Evolutionary conservation across 1,140 invertebrate genomes (phyloP).

Genomic region (Hylaeus anthracinus): DNA sequence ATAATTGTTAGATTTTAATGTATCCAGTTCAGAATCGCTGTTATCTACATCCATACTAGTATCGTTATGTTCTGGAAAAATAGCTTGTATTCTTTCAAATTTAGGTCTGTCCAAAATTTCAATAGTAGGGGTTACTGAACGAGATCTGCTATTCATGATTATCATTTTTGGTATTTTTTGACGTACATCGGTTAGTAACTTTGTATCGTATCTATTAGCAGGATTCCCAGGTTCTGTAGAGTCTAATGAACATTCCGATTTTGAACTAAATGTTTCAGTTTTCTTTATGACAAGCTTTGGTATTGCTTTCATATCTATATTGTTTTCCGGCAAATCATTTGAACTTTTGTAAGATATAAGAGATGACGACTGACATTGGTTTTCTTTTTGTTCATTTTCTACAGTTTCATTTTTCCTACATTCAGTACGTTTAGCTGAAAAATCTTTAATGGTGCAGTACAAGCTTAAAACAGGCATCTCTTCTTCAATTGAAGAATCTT

Average conservation of each 20-base stretch:
- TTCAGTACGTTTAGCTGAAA: neutral
- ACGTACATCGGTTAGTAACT: conserved; percentile 25
- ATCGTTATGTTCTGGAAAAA: neutral
- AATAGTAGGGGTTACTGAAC: conserved; percentile 74
- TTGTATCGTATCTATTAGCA: conserved; percentile 4
- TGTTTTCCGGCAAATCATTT: conserved; percentile 13
- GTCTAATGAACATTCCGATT: neutral
- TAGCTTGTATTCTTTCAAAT: neutral
- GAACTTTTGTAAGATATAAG: neutral
- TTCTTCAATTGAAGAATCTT: neutral
- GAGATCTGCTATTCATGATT: conserved; percentile 75
- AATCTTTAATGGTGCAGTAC: neutral
- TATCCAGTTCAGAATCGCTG: conserved; percentile 38
- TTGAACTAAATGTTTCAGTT: conserved; percentile 61
- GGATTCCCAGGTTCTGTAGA: neutral
- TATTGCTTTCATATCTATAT: conserved; percentile 55
- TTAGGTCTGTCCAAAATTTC: conserved; percentile 54
- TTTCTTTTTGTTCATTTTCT: neutral
- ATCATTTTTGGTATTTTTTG: conserved; percentile 80
- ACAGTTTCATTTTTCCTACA: neutral
- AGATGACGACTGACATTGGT: conserved; percentile 24
- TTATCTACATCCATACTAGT: conserved; percentile 16
- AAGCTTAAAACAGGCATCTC: neutral
- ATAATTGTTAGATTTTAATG: conserved; percentile 39
- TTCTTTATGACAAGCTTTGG: conserved; percentile 76